Evolutionary conservation across 2,888 invertebrate genomes (phyloP).

Genomic region (Thymelicus lineola): DNA sequence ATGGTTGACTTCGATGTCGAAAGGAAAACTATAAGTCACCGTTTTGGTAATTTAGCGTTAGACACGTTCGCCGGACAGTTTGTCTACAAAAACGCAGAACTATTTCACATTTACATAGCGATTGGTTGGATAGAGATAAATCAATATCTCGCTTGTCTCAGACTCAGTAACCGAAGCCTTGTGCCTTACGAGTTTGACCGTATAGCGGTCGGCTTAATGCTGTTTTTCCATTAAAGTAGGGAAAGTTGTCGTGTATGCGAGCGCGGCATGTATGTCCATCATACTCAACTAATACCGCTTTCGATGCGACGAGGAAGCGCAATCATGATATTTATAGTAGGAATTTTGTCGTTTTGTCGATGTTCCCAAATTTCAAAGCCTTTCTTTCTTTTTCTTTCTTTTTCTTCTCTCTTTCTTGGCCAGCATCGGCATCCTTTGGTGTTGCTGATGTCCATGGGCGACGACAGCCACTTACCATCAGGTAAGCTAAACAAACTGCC

Average conservation of each 20-base stretch:
- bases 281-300: conserved; percentile 77
- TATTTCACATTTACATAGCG: conserved; percentile 15
- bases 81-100: conserved; percentile 14
- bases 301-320: conserved; percentile 75
- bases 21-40: conserved; percentile 40
- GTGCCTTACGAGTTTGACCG: conserved; percentile 67
- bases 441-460: no score
- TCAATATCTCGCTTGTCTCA: conserved; percentile 30
- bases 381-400: no score
- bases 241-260: conserved; percentile 75
- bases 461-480: no score
- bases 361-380: conserved; percentile 19
- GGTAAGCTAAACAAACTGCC: no score
- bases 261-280: conserved; percentile 66
- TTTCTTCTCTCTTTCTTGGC: no score
- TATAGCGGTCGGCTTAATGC: conserved; percentile 67
- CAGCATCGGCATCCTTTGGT: no score
- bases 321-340: conserved; percentile 42
- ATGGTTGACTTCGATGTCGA: conserved; percentile 33
- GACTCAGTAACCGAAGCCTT: conserved; percentile 38
- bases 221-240: conserved; percentile 78
- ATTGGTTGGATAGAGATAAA: conserved; percentile 27
- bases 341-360: conserved; percentile 11
- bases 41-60: conserved; percentile 19
- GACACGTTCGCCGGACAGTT: conserved; percentile 18